Conservation (phyloP, 2,888 invertebrate species). For the Odontothrips loti region DNA sequence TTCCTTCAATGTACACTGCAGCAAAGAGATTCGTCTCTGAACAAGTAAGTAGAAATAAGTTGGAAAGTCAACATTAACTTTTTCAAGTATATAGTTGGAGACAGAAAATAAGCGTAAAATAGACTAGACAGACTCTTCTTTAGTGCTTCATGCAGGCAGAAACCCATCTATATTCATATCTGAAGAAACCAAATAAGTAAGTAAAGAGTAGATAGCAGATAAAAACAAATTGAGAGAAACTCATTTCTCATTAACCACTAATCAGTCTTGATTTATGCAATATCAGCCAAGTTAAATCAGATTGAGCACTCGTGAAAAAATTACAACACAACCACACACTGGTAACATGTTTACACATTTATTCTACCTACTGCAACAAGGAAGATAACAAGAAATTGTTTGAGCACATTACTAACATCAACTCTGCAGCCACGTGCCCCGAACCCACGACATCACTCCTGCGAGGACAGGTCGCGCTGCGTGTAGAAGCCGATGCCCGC, state of each 20-base stretch:
- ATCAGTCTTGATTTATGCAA: conserved; percentile 8
- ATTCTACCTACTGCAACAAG: too few species aligned
- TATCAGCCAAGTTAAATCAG: background rate
- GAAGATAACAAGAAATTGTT: too few species aligned
- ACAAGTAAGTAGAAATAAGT: background rate
- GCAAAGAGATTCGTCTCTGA: background rate
- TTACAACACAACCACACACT: too few species aligned
- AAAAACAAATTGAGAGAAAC: background rate
- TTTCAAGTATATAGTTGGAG: too few species aligned
- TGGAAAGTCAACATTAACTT: background rate
- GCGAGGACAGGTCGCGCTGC: conserved; percentile 1
- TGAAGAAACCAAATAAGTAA: background rate
- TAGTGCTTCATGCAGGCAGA: background rate
- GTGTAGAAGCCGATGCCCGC: conserved; percentile 29
- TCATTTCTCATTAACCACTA: background rate
- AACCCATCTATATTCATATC: background rate
- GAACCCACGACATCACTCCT: background rate
- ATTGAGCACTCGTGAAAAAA: too few species aligned
- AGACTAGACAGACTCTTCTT: conserved; percentile 7
- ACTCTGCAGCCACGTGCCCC: too few species aligned
- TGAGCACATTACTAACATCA: too few species aligned
- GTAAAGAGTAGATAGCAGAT: background rate
- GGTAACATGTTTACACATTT: too few species aligned
- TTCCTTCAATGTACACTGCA: background rate
- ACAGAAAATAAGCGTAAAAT: background rate